phyloP scores from a whole-genome alignment of 1,140 invertebrate genomes.

The Caerostris extrusa region DNA sequence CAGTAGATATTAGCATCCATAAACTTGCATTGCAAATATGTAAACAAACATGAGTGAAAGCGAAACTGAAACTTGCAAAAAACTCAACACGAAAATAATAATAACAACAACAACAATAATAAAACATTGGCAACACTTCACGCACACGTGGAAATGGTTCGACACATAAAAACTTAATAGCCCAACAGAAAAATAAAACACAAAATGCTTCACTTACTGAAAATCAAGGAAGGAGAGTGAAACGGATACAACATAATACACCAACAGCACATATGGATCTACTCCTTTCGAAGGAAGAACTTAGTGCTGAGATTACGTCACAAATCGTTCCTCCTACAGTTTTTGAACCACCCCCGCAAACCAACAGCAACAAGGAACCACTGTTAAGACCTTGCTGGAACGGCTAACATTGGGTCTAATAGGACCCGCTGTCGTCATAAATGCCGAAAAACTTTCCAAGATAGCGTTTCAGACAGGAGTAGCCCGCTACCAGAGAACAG shows the following conservation, averaged over 20 bases:
- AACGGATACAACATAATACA: constrained; percentile 77
- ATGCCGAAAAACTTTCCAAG: constrained; percentile 33
- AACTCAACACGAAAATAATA: not conserved
- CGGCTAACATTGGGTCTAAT: constrained; percentile 61
- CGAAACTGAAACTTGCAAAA: not conserved
- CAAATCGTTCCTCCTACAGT: constrained; percentile 71
- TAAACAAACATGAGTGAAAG: not conserved
- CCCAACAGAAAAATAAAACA: constrained; percentile 26
- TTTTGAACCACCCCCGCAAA: constrained; percentile 70
- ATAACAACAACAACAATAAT: constrained; percentile 15
- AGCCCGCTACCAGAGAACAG: constrained; percentile 60
- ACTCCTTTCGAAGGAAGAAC: constrained; percentile 59
- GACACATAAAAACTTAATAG: constrained; percentile 37
- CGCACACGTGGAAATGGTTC: constrained; percentile 16
- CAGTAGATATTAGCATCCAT: not conserved
- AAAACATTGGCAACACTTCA: not conserved
- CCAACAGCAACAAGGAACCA: constrained; percentile 72
- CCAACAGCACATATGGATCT: constrained; percentile 73
- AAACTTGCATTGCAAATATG: not conserved
- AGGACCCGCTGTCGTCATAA: constrained; percentile 65
- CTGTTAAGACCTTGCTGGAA: constrained; percentile 61
- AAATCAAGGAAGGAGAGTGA: constrained; percentile 71
- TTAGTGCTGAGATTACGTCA: constrained; percentile 66
- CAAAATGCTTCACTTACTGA: constrained; percentile 61
- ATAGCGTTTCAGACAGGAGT: constrained; percentile 62